Conservation (phyloP, 2,113 vertebrate genomes). For the Opisthocomus hoazin region DNA sequence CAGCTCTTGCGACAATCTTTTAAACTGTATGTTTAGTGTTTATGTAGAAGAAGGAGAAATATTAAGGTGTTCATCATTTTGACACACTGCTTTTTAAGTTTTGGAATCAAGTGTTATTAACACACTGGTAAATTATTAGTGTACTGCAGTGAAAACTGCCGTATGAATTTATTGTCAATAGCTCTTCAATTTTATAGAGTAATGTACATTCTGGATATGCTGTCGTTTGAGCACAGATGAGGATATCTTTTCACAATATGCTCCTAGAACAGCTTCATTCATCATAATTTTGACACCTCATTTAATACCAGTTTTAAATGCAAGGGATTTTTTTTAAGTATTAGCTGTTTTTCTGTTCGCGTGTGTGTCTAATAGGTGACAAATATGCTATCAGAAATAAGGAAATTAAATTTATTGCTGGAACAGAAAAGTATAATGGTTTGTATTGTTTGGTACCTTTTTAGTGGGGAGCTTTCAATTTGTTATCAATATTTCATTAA, state of each 20-base stretch:
- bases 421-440: slow-evolving; percentile 21
- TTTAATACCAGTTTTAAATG: neutral
- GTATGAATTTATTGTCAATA: slow-evolving; percentile 4
- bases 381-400: neutral
- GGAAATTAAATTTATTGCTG: neutral
- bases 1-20: slow-evolving; percentile 40
- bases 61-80: neutral
- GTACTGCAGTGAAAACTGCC: neutral
- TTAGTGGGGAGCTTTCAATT: slow-evolving; percentile 45
- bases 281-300: neutral
- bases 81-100: neutral
- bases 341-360: neutral
- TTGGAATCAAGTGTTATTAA: neutral
- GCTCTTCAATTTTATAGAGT: neutral
- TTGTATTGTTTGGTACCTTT: slow-evolving; percentile 43
- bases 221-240: neutral
- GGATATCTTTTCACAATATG: neutral
- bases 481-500: slow-evolving; percentile 69
- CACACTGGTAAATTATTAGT: neutral
- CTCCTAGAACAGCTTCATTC: slow-evolving; percentile 8
- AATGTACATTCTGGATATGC: neutral
- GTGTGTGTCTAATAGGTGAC: neutral
- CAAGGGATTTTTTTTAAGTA: neutral
- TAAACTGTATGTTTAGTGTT: slow-evolving; percentile 41
- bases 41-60: neutral